A percentile compares a stretch with the other conserved stretches of the same genome.
Conservation (phyloP, 2,888 invertebrate genomes). For the Mesorhabditis belari region DNA sequence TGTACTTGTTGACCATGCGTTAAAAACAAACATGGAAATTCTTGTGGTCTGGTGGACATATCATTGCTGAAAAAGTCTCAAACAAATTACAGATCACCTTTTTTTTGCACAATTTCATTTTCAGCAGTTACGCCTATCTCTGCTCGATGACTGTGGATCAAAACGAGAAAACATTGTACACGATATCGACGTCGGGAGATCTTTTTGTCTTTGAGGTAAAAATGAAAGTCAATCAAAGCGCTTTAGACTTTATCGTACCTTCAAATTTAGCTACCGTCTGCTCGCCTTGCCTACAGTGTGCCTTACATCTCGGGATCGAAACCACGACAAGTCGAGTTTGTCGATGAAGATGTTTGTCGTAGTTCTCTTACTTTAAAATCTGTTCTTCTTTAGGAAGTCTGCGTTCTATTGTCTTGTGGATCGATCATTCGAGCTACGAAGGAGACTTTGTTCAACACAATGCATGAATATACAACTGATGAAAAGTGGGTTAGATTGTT, state of each 20-base stretch:
- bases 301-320: slow-evolving; percentile 17
- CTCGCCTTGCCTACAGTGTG: slow-evolving; percentile 5
- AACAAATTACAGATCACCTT: too few relatives aligned
- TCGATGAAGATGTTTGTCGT: slow-evolving; percentile 16
- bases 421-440: slow-evolving; percentile 13
- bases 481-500: slow-evolving; percentile 6
- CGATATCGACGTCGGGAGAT: slow-evolving; percentile 23
- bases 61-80: too few relatives aligned
- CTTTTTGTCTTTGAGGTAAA: slow-evolving; percentile 18
- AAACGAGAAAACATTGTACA: slow-evolving; percentile 5
- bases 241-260: too few relatives aligned
- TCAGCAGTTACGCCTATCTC: neutral
- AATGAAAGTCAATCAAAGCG: too few relatives aligned
- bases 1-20: too few relatives aligned
- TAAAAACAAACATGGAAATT: too few relatives aligned
- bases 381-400: slow-evolving; percentile 22
- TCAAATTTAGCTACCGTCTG: slow-evolving; percentile 15
- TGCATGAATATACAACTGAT: slow-evolving; percentile 12
- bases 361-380: neutral
- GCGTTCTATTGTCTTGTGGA: slow-evolving; percentile 24
- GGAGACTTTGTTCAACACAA: slow-evolving; percentile 20
- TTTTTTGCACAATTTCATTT: too few relatives aligned
- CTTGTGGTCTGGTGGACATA: too few relatives aligned
- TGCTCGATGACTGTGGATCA: neutral
- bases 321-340: slow-evolving; percentile 22